phyloP scores from a whole-genome alignment of 2,888 invertebrate genomes.

The Rhagophthalmus giganteus region DNA sequence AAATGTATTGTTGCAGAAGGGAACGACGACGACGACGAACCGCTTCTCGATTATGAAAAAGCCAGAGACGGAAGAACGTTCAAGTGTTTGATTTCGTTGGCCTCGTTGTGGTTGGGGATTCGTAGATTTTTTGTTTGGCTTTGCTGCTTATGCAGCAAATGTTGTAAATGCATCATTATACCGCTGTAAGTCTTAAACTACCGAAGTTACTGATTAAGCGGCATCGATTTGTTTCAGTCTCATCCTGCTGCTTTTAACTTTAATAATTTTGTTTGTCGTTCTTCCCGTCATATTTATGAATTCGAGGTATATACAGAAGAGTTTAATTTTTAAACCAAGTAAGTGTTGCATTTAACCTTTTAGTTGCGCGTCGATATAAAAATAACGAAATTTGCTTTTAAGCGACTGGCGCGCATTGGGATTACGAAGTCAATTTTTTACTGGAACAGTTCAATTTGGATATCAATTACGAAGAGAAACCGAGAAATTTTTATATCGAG shows the following conservation, averaged over 20 bases:
- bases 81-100: neutral
- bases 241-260: neutral
- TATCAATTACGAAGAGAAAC: too few species aligned
- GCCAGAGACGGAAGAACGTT: neutral
- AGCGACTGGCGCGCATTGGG: neutral
- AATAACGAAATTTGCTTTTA: neutral
- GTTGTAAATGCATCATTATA: slow-evolving; percentile 1
- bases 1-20: too few species aligned
- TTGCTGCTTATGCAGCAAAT: neutral
- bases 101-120: neutral
- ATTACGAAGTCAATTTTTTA: too few species aligned
- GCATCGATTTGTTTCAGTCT: neutral
- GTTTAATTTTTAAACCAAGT: slow-evolving; percentile 4
- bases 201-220: neutral
- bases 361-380: neutral
- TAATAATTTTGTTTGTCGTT: slow-evolving; percentile 1
- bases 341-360: neutral
- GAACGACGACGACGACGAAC: slow-evolving; percentile 3
- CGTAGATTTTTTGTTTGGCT: neutral
- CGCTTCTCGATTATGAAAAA: neutral
- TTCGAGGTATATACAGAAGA: neutral
- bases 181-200: neutral
- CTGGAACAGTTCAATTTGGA: too few species aligned
- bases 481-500: too few species aligned
- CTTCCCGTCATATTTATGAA: slow-evolving; percentile 2